Conservation (phyloP, 2,888 invertebrate genomes). For the Euspilapteryx auroguttella region DNA sequence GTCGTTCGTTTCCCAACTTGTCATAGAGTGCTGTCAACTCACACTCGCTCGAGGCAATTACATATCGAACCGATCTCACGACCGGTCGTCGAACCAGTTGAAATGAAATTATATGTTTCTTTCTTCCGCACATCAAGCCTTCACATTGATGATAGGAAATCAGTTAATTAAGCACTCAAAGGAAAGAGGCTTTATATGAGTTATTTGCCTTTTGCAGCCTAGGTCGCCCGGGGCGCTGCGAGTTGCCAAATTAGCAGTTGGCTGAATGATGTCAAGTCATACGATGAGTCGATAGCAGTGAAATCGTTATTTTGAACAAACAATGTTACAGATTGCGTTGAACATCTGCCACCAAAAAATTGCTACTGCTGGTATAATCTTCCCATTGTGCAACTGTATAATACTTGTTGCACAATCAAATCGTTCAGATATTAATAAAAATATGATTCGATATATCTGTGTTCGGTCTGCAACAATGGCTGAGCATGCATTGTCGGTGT, state of each 20-base stretch:
- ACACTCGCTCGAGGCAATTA: slow-evolving; percentile 21
- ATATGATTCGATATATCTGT: slow-evolving; percentile 46
- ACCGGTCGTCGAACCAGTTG: slow-evolving; percentile 19
- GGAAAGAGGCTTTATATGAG: too few species aligned
- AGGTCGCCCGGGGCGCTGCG: too few species aligned
- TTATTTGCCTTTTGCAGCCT: too few species aligned
- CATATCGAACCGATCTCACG: slow-evolving; percentile 25
- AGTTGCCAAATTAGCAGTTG: slow-evolving; percentile 16
- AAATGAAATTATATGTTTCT: slow-evolving; percentile 35
- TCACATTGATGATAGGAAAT: slow-evolving; percentile 35
- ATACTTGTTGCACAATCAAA: slow-evolving; percentile 7
- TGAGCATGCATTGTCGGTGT: slow-evolving; percentile 33
- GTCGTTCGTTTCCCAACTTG: not conserved
- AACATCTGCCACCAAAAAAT: slow-evolving; percentile 32
- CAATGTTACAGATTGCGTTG: too few species aligned
- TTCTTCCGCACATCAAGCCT: slow-evolving; percentile 28
- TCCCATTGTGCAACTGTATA: slow-evolving; percentile 29
- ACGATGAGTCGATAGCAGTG: too few species aligned
- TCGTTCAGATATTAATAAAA: slow-evolving; percentile 46
- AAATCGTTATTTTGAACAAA: too few species aligned
- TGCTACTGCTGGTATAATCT: slow-evolving; percentile 47
- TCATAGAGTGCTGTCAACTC: too few species aligned
- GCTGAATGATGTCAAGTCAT: too few species aligned
- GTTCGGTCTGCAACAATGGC: slow-evolving; percentile 43
- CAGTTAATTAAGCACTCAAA: slow-evolving; percentile 24